Conservation (phyloP, 2,797 vertebrate genomes). For the Acipenser transmontanus region DNA sequence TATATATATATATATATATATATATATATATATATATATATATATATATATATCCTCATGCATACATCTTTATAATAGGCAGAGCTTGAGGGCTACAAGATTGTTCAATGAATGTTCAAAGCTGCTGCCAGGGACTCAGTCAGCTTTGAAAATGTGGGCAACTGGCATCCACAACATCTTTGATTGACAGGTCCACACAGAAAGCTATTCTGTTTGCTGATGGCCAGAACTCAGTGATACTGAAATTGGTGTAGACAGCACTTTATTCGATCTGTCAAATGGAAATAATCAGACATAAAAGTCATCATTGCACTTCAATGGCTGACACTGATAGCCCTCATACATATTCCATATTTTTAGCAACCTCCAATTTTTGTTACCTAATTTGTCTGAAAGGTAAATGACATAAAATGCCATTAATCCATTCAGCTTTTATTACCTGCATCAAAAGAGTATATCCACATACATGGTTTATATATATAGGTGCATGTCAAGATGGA, state of each 20-base stretch:
- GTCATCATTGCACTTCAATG: slow-evolving; percentile 7
- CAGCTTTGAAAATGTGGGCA: background rate
- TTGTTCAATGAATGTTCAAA: background rate
- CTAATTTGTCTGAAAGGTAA: slow-evolving; percentile 21
- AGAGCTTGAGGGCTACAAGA: background rate
- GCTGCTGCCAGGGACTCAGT: background rate
- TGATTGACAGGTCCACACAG: slow-evolving; percentile 50
- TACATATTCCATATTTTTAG: background rate
- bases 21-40: slow-evolving; percentile 8
- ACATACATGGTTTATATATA: background rate
- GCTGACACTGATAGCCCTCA: background rate
- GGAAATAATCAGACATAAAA: slow-evolving; percentile 40
- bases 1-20: background rate
- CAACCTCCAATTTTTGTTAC: too few species aligned
- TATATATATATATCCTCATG: slow-evolving; percentile 16
- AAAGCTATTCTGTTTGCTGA: slow-evolving; percentile 18
- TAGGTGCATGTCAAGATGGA: too few species aligned
- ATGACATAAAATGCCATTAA: slow-evolving; percentile 15
- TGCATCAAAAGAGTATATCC: slow-evolving; percentile 6
- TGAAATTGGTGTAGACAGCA: slow-evolving; percentile 55
- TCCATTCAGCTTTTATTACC: background rate
- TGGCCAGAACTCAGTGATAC: slow-evolving; percentile 29
- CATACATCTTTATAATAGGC: background rate
- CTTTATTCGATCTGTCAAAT: slow-evolving; percentile 36
- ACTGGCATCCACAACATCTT: slow-evolving; percentile 23